Evolutionary conservation across 2,888 invertebrate genomes (phyloP).

Genomic region (Meganola albula): DNA sequence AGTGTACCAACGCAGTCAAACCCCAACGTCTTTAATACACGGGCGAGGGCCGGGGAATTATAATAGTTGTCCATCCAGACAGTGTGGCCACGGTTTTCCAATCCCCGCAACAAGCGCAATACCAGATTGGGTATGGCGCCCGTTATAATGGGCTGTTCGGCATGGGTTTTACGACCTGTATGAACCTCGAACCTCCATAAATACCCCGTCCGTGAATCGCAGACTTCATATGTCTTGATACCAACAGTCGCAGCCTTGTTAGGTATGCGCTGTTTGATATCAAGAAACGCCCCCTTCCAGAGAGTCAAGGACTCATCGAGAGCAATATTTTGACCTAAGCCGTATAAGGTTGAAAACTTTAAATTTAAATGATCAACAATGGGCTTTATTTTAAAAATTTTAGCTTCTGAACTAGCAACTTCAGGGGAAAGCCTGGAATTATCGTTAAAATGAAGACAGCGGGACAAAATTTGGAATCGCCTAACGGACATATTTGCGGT

Average conservation of each 20-base stretch:
- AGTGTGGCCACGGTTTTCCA: constrained; percentile 2
- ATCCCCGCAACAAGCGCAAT: no score
- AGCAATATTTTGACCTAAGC: constrained; percentile 6
- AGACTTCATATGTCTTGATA: constrained; percentile 11
- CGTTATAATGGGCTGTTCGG: no score
- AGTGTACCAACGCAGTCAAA: neutral
- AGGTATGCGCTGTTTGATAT: constrained; percentile 3
- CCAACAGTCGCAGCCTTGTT: constrained; percentile 6
- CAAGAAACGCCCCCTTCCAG: constrained; percentile 12
- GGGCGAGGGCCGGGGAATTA: constrained; percentile 1
- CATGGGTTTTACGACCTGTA: no score
- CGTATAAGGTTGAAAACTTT: constrained; percentile 6
- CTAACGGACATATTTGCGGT: constrained; percentile 7
- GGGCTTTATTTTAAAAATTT: neutral
- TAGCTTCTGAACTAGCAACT: neutral
- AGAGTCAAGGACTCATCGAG: constrained; percentile 4
- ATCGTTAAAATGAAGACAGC: constrained; percentile 20
- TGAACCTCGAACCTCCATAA: constrained; percentile 17
- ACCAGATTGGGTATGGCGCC: no score
- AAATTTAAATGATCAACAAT: constrained; percentile 8
- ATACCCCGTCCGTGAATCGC: constrained; percentile 20
- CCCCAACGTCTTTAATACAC: neutral
- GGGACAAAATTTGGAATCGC: constrained; percentile 10
- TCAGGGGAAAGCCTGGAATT: neutral
- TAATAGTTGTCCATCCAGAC: constrained; percentile 1